Evolutionary conservation across 2,888 invertebrate species (phyloP), one percentile per base, ranked within the genome.

Genomic region (Crocallis elinguaria): DNA sequence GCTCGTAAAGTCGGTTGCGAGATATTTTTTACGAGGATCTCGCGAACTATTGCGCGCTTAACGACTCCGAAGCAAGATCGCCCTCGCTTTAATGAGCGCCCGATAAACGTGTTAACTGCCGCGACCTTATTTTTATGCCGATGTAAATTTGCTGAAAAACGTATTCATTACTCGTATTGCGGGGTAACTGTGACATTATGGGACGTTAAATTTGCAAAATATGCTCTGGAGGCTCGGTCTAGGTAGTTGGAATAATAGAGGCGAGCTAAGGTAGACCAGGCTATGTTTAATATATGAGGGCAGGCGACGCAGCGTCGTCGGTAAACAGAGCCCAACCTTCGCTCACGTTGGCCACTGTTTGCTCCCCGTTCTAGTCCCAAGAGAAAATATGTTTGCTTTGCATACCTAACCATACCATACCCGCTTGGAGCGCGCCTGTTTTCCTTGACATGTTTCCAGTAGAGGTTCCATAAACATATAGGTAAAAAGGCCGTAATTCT

Each of bases 31-130:
- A 90, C 83, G 90, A 90, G 89, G 88, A 91, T 89, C 90, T 89
- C 88, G 91, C 88, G 88, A 91, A 91, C 91, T 91, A 91, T 91
- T 91, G 90, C 90, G 89, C 89, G 89, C 90, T 91, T 91, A 91
- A 91, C 91, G 90, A 90, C 91, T 89, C 86, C 86, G 87, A 86
- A 88, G 90, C 88, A 86, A 89, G 89, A 90, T 91, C 90, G 88
- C 88, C 86, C 89, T 86, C 71, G 88, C 87, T 89, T 88, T 91
- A 91, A 91, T 91, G 91, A 91, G 88, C 86, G 88, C 89, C 89
- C 88, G 91, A 91, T 91, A 91, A 91, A 90, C 89, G 88, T 86
- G 89, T 87, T 89, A 89, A 91, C 88, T 87, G 89, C 89, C 83
- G 73, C 88, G 84, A 88, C 89, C 89, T 89, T 89, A 90, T 90